phyloP scores from a whole-genome alignment of 2,797 vertebrate genomes.

The Silurus aristotelis region DNA sequence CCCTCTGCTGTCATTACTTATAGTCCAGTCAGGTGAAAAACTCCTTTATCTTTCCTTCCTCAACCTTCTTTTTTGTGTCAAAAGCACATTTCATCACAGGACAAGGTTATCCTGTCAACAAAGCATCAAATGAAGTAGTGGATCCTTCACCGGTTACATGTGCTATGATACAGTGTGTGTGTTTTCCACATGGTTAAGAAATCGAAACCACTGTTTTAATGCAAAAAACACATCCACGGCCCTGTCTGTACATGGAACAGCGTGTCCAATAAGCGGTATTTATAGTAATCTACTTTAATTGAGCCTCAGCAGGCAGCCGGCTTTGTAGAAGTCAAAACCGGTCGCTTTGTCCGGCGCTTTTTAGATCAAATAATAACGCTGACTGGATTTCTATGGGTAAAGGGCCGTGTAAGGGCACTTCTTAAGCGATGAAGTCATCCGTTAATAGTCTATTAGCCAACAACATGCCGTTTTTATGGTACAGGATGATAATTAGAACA shows the following conservation, averaged over 20 bases:
- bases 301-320: slow-evolving; percentile 20
- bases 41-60: slow-evolving; percentile 51
- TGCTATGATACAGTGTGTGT: background rate
- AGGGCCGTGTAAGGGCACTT: slow-evolving; percentile 45
- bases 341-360: slow-evolving; percentile 18
- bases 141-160: slow-evolving; percentile 28
- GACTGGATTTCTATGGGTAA: slow-evolving; percentile 31
- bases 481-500: slow-evolving; percentile 49
- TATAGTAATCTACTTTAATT: slow-evolving; percentile 39
- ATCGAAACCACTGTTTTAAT: background rate
- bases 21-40: slow-evolving; percentile 56
- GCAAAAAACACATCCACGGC: slow-evolving; percentile 5
- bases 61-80: slow-evolving; percentile 51
- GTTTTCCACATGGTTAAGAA: slow-evolving; percentile 30
- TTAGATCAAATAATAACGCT: slow-evolving; percentile 40
- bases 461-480: slow-evolving; percentile 34
- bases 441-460: slow-evolving; percentile 51
- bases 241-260: slow-evolving; percentile 5
- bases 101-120: slow-evolving; percentile 28
- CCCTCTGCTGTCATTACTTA: slow-evolving; percentile 78
- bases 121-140: slow-evolving; percentile 26
- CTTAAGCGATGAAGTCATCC: slow-evolving; percentile 49
- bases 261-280: slow-evolving; percentile 38
- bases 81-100: slow-evolving; percentile 28
- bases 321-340: slow-evolving; percentile 24